Percentiles rank a stretch among this genome's conserved stretches.
Conservation (phyloP, 2,888 invertebrate genomes). For the Leptinotarsa peninsularis region DNA sequence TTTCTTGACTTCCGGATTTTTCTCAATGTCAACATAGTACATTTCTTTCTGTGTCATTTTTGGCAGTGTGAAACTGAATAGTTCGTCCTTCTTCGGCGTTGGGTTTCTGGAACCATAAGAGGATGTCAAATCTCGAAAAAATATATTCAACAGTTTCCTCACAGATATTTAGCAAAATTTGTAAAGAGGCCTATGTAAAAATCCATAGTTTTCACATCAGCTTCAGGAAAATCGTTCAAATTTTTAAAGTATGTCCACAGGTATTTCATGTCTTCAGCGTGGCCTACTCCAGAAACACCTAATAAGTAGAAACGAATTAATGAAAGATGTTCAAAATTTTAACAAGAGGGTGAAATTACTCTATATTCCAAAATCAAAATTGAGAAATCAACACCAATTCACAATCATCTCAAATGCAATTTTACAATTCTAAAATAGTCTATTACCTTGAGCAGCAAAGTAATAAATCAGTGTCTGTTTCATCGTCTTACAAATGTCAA, state of each 20-base stretch:
- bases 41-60: conserved; percentile 27
- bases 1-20: conserved; percentile 24
- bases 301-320: background rate
- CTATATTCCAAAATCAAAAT: too few relatives aligned
- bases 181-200: conserved; percentile 34
- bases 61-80: conserved; percentile 45
- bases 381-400: too few relatives aligned
- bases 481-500: too few relatives aligned
- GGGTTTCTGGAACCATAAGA: conserved; percentile 42
- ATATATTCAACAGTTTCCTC: conserved; percentile 16
- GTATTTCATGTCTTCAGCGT: conserved; percentile 41
- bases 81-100: conserved; percentile 45
- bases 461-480: too few relatives aligned
- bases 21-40: conserved; percentile 36
- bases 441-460: too few relatives aligned
- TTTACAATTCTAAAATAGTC: too few relatives aligned
- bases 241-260: conserved; percentile 36
- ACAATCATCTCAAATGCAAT: too few relatives aligned
- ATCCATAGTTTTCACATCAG: conserved; percentile 33
- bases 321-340: too few relatives aligned
- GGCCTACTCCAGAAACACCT: conserved; percentile 41
- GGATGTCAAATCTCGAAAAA: background rate
- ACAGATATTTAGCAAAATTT: conserved; percentile 44
- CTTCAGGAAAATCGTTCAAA: conserved; percentile 22
- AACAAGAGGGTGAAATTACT: too few relatives aligned